Evolutionary conservation across 2,113 vertebrate genomes (phyloP), one percentile per base, ranked within the genome.

Genomic region (Cyrtonyx montezumae): DNA sequence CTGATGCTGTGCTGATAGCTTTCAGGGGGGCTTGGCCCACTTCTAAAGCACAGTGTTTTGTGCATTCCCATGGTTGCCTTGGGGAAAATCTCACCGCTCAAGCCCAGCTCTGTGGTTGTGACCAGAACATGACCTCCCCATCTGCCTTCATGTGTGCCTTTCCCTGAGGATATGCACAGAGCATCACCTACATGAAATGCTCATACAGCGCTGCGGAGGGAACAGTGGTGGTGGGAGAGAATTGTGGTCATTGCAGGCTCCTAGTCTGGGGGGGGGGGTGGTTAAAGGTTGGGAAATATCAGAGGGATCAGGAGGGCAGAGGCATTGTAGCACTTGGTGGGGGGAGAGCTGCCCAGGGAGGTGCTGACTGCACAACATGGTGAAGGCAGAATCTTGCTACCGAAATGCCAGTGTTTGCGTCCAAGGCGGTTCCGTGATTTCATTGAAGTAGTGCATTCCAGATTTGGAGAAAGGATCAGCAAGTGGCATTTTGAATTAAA

Each of bases 1-100:
- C 45, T 43, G 55, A 49, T 79, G 46, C 49, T 53, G 61, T 51
- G 51, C 40, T 66, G 36, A 32, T 6, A 30, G 25, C 7, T 63
- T 14, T 70, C 55, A 37, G 26, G 8, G 36, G 1, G 18, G 23
- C 10, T 68, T 0, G 0, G 56, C 15, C 12, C 12, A 2, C 20
- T 61, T 37, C 20, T 66, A 88, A 40, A 10, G 51, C 5, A 0
- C 14, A 40, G 11, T 11, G 17, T 43, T 69, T 51, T 15, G 70
- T 59, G 66, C 70, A 26, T 79, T 48, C 30, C 20, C 1, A 1
- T 9, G 4, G 16, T n/a, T 68, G 13, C 30, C 43, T 56, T 74
- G 26, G 51, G 43, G 25, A 73, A 65, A 59, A 21, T 30, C 14
- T 77, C 25, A 36, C 18, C 2, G 6, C 34, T 59, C 30, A 70